These are phyloP conservation scores for Archegozetes longisetosus DNA, from an alignment of 1,140 invertebrate genomes.

Conservation along the genomic window DNA sequence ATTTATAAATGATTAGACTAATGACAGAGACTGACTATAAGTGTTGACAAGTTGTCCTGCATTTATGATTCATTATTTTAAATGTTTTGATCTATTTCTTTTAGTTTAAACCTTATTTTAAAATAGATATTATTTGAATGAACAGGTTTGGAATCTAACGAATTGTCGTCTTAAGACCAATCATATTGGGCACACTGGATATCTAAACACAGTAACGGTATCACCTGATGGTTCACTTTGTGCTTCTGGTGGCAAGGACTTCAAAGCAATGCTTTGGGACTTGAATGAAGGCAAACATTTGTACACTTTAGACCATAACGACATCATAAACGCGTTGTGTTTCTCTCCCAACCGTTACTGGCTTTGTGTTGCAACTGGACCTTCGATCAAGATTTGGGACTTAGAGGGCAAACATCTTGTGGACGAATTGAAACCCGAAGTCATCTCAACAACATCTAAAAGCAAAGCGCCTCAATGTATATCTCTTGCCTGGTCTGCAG, in stretches of 20 bases:
- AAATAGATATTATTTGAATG: slow-evolving; percentile 9
- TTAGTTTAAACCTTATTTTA: neutral
- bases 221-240: slow-evolving; percentile 98
- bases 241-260: slow-evolving; percentile 98
- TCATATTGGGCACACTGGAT: slow-evolving; percentile 90
- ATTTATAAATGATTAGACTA: neutral
- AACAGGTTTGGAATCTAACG: slow-evolving; percentile 92
- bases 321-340: slow-evolving; percentile 92
- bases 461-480: slow-evolving; percentile 86
- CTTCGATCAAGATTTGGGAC: slow-evolving; percentile 99
- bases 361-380: slow-evolving; percentile 98
- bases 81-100: neutral
- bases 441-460: slow-evolving; percentile 51
- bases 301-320: slow-evolving; percentile 95
- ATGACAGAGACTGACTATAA: neutral
- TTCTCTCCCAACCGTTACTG: slow-evolving; percentile 98
- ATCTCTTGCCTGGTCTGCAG: slow-evolving; percentile 95
- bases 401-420: slow-evolving; percentile 98
- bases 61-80: slow-evolving; percentile 1
- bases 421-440: slow-evolving; percentile 90
- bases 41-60: slow-evolving; percentile 1
- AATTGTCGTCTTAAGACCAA: slow-evolving; percentile 99
- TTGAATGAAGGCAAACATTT: slow-evolving; percentile 98
- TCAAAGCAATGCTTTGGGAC: slow-evolving; percentile 99
- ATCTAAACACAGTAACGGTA: slow-evolving; percentile 95